Base-by-base conservation (phyloP, 2,888 invertebrate species). In the Agriopis marginaria region DNA sequence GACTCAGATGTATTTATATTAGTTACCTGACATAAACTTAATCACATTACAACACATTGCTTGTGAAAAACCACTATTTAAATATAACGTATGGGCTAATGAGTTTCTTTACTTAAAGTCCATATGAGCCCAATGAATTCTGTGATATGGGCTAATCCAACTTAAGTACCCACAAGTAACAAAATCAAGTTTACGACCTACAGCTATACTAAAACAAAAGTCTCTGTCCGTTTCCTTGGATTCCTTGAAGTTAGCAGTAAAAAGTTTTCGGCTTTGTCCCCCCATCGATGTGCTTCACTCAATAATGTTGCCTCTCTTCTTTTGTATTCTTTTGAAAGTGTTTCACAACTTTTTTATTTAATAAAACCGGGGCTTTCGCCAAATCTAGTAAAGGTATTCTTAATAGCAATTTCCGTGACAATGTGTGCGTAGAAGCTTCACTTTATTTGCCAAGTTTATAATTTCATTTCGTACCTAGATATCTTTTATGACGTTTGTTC, bases 321-420 rank as follows among this genome's bases (percentile, higher is more conserved):
- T 74, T 77, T 77, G 75, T 78, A 70, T 73, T 72, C 72, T 66
- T 72, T 74, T 75, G 75, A 75, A 79, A 77, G 75, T 75, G 70
- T 71, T 74, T 68, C 70, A 53, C 61, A 73, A 75, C 73, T 75
- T 75, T 68, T 68, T 71, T 66, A 74, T 75, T 74, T 55, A 66
- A 71, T 68, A 68, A 68, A 63, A 59, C 44, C 14, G 53, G 44
- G 59, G 7, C 40, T 50, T 68, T 63, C 40, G 7, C 6, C 32
- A 51, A 68, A 56, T 45, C 62, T 68, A 65, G 32, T 54, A 6
- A 73, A 72, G 71, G 73, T 39, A 45, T 66, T 40, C 56, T 12
- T 56, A 56, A 63, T 49, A 39, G 47, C 55, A 47, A 63, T 55
- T 63, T 44, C 39, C 44, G 10, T 12, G 32, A 14, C 56, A 56